These are phyloP conservation scores for Neomonachus schauinslandi DNA, from an alignment of 2,113 vertebrate genomes.

Conservation along the genomic window DNA sequence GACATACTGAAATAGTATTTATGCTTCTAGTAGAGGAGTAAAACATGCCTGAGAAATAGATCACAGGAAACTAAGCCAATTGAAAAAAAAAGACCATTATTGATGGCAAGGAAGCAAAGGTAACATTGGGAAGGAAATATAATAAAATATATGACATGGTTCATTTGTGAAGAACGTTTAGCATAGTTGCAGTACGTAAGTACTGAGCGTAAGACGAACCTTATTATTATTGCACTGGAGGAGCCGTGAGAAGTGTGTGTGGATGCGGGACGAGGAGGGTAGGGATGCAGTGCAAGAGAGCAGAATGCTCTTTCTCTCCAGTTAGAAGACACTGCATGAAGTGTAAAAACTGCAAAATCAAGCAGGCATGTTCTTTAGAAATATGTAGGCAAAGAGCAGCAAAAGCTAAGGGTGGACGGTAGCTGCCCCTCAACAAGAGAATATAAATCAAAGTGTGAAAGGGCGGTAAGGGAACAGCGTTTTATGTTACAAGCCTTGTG, in stretches of 20 bases:
- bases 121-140: not conserved
- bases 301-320: not conserved
- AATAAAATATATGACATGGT: not conserved
- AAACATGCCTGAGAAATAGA: not conserved
- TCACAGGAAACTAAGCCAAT: not conserved
- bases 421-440: not conserved
- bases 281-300: too few species aligned
- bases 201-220: not conserved
- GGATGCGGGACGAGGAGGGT: too few species aligned
- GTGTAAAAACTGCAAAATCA: not conserved
- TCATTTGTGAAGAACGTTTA: not conserved
- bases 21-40: not conserved
- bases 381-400: not conserved
- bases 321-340: not conserved
- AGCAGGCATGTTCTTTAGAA: not conserved
- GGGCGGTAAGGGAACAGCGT: rapidly evolving
- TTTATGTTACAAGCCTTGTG: not conserved
- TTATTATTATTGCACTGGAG: not conserved
- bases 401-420: rapidly evolving
- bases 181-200: not conserved
- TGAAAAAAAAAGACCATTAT: not conserved
- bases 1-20: not conserved
- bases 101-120: not conserved
- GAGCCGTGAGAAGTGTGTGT: not conserved
- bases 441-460: too few species aligned